Conservation (phyloP, 2,113 vertebrate species). For the Isichthys henryi region DNA sequence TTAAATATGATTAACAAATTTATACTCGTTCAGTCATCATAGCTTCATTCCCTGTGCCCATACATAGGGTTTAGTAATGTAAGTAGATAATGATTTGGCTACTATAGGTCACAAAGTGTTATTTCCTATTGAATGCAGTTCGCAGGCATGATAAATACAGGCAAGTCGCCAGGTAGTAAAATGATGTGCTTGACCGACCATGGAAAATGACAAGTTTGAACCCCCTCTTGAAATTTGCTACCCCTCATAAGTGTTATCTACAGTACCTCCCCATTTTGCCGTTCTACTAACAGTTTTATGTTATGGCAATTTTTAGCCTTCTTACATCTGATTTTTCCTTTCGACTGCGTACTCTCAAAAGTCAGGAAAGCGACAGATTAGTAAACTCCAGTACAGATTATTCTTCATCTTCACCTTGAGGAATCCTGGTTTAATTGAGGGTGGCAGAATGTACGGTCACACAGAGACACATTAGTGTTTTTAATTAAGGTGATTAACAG, state of each 20-base stretch:
- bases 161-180: not conserved
- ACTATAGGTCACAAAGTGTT: not conserved
- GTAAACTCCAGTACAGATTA: not conserved
- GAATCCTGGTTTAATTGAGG: not conserved
- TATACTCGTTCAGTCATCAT: not conserved
- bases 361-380: not conserved
- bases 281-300: not conserved
- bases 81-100: not conserved
- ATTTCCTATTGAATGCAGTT: not conserved
- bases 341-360: not conserved
- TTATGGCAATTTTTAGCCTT: not conserved
- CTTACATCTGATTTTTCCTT: not conserved
- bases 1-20: not conserved
- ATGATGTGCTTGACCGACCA: not conserved
- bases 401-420: not conserved
- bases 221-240: not conserved
- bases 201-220: not conserved
- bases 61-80: not conserved
- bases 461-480: conserved; percentile 4
- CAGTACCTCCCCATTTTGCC: not conserved
- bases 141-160: not conserved
- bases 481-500: not conserved
- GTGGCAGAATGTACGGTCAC: not conserved
- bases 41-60: not conserved
- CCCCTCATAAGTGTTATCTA: not conserved